phyloP scores from a whole-genome alignment of 2,113 vertebrate genomes.

The Bothrops jararaca region DNA sequence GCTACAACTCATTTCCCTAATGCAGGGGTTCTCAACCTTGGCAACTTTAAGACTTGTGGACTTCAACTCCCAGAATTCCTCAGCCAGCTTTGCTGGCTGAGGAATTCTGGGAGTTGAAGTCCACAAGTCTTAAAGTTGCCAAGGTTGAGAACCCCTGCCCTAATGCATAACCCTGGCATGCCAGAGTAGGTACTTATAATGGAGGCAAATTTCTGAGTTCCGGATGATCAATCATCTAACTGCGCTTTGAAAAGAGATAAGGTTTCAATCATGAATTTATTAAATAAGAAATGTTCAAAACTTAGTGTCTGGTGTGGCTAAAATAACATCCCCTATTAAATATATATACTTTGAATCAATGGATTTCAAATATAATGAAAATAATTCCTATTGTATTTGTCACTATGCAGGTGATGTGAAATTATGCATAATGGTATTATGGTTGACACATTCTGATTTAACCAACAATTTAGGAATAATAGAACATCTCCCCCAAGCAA shows the following conservation, averaged over 20 bases:
- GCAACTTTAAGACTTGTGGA: too few relatives aligned
- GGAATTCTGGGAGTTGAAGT: too few relatives aligned
- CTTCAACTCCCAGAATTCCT: too few relatives aligned
- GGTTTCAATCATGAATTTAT: neutral
- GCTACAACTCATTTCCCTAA: neutral
- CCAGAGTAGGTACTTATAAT: neutral
- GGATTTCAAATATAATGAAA: neutral
- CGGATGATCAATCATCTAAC: neutral
- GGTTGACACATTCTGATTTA: neutral
- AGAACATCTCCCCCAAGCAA: neutral
- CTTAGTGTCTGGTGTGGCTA: neutral
- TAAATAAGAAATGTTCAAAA: neutral
- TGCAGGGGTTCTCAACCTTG: too few relatives aligned
- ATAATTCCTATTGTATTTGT: neutral
- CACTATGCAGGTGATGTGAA: neutral
- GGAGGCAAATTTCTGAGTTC: neutral
- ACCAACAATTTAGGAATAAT: neutral
- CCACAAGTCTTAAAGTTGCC: too few relatives aligned
- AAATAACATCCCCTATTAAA: neutral
- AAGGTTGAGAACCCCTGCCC: too few relatives aligned
- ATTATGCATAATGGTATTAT: neutral
- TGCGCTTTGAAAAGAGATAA: neutral
- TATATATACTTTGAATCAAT: neutral
- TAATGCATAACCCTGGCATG: neutral
- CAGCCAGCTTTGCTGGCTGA: too few relatives aligned